Evolutionary conservation across 2,113 vertebrate species (phyloP).

Genomic region (Bos indicus): DNA sequence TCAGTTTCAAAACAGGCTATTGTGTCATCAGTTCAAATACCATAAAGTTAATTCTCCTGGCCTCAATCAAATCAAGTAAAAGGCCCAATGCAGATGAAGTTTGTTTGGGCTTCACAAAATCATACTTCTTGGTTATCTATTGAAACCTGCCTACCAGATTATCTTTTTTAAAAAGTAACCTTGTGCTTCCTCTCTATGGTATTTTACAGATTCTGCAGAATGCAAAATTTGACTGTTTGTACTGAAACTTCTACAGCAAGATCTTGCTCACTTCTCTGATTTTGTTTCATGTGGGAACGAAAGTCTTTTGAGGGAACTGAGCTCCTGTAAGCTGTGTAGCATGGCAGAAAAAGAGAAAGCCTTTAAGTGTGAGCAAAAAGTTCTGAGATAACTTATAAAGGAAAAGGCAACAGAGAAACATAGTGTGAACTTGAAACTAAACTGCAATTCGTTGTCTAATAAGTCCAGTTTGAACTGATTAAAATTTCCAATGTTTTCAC

Average conservation of each 20-base stretch:
- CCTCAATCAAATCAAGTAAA: not conserved
- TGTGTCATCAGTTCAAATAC: not conserved
- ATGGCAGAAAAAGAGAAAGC: not conserved
- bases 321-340: not conserved
- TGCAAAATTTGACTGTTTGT: not conserved
- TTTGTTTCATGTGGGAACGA: not conserved
- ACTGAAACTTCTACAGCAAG: not conserved
- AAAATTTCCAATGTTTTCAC: not conserved
- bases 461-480: not conserved
- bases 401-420: not conserved
- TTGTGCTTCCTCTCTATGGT: not conserved
- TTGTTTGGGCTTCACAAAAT: not conserved
- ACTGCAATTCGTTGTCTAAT: not conserved
- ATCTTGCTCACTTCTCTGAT: not conserved
- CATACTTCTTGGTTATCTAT: not conserved
- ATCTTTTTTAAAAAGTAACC: not conserved
- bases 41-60: not conserved
- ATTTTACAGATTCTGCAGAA: not conserved
- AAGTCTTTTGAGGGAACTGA: not conserved
- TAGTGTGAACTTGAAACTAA: not conserved
- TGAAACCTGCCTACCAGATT: not conserved
- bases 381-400: not conserved
- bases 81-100: not conserved
- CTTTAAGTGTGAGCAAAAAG: not conserved
- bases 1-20: not conserved